These are phyloP conservation scores for Thomomys bottae DNA, from an alignment of 2,113 vertebrate genomes.

Conservation along the genomic window DNA sequence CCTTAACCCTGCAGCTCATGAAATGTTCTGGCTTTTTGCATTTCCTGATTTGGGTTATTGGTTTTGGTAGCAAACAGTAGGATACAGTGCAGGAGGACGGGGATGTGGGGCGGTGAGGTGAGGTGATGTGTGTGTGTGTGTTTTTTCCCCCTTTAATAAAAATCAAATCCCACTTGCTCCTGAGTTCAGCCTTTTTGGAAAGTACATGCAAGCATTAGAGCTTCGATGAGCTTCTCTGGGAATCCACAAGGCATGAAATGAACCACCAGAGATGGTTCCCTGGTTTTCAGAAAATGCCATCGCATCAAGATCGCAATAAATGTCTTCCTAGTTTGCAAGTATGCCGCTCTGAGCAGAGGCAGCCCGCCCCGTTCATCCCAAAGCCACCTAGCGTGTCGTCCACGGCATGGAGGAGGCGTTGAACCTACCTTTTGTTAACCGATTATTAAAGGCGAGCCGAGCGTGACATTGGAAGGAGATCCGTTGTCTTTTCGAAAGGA, in stretches of 20 bases:
- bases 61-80: neutral
- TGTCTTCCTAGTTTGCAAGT: neutral
- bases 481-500: neutral
- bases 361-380: neutral
- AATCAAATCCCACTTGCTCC: slow-evolving; percentile 44
- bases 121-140: neutral
- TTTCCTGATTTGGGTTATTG: slow-evolving; percentile 53
- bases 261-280: neutral
- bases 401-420: neutral
- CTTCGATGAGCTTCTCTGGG: slow-evolving; percentile 5
- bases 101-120: neutral
- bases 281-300: slow-evolving; percentile 8
- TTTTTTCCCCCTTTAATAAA: slow-evolving; percentile 67
- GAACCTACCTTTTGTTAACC: neutral
- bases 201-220: neutral
- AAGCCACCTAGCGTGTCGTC: neutral
- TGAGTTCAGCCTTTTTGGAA: slow-evolving; percentile 38
- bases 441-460: neutral
- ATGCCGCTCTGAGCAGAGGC: neutral
- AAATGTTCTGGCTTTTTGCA: slow-evolving; percentile 10
- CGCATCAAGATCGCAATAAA: neutral
- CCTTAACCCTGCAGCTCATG: neutral
- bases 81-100: neutral
- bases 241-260: neutral
- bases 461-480: neutral